These are phyloP conservation scores for Thelaira solivaga DNA, from an alignment of 2,888 invertebrate species.

Conservation along the genomic window DNA sequence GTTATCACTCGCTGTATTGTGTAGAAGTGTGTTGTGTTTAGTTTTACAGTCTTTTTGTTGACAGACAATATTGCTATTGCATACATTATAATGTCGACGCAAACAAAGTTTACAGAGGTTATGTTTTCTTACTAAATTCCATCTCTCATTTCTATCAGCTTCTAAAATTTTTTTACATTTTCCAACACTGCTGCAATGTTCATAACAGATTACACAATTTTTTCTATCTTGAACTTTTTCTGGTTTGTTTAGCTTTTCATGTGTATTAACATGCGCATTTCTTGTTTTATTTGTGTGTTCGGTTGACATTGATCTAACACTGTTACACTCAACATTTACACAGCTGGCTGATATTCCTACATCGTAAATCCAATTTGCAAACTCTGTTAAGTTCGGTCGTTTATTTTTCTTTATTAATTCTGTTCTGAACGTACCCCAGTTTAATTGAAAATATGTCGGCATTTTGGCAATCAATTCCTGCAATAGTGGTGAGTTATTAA, in stretches of 20 bases:
- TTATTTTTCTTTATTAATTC: neutral
- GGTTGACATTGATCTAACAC: too few relatives aligned
- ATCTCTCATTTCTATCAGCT: slow-evolving; percentile 28
- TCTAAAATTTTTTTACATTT: slow-evolving; percentile 18
- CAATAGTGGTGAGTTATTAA: neutral
- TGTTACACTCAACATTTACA: neutral
- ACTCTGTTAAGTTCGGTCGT: neutral
- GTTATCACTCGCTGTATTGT: neutral
- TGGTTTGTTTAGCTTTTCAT: too few relatives aligned
- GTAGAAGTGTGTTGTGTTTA: slow-evolving; percentile 28
- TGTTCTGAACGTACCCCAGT: neutral
- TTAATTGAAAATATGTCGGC: neutral
- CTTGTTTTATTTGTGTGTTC: too few relatives aligned
- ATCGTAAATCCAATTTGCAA: neutral
- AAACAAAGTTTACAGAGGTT: slow-evolving; percentile 1
- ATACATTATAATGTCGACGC: neutral
- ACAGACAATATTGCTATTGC: slow-evolving; percentile 1
- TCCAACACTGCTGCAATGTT: slow-evolving; percentile 3
- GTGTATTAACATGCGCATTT: too few relatives aligned
- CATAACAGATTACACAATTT: neutral
- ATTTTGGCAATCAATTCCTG: neutral
- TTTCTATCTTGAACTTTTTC: too few relatives aligned
- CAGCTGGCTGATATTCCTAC: too few relatives aligned
- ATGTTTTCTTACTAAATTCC: slow-evolving; percentile 14
- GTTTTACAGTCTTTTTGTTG: slow-evolving; percentile 1